These are phyloP conservation scores for Cheilosia pagana DNA, from an alignment of 2,888 invertebrate genomes.

Conservation along the genomic window DNA sequence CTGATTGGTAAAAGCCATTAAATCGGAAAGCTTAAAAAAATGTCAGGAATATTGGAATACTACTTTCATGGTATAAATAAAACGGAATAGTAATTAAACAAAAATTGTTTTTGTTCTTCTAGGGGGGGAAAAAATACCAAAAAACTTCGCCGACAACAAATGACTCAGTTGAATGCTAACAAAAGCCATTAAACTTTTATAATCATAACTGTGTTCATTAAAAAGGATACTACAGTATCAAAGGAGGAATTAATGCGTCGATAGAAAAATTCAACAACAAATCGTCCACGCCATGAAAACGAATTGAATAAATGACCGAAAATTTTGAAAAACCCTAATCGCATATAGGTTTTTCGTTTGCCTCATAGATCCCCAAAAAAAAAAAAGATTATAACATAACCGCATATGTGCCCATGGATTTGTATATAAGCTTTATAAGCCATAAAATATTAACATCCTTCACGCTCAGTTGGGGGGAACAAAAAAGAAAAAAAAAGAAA, in stretches of 20 bases:
- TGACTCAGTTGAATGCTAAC: slow-evolving; percentile 13
- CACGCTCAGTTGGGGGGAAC: slow-evolving; percentile 9
- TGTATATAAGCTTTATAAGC: slow-evolving; percentile 38
- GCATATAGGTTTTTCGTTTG: slow-evolving; percentile 33
- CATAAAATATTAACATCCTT: slow-evolving; percentile 67
- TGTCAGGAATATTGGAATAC: slow-evolving; percentile 2
- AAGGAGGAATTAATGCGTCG: neutral
- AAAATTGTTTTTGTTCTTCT: neutral
- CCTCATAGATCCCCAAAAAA: slow-evolving; percentile 33
- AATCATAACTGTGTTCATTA: slow-evolving; percentile 27
- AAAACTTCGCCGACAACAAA: neutral
- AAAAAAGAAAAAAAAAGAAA: slow-evolving; percentile 31
- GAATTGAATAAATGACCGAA: slow-evolving; percentile 31
- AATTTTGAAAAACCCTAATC: slow-evolving; percentile 10
- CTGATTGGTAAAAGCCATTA: slow-evolving; percentile 8
- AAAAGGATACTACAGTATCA: slow-evolving; percentile 7
- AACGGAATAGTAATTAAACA: neutral
- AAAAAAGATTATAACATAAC: slow-evolving; percentile 14
- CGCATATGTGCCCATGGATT: slow-evolving; percentile 26
- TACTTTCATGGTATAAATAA: neutral
- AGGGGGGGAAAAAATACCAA: neutral
- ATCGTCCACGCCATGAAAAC: slow-evolving; percentile 12
- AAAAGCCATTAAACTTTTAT: slow-evolving; percentile 27
- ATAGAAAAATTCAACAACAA: no score
- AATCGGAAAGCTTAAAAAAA: slow-evolving; percentile 6